A percentile compares a stretch with the other conserved stretches of the same genome.
Conservation (phyloP, 2,113 vertebrate species). For the Nerophis lumbriciformis region DNA sequence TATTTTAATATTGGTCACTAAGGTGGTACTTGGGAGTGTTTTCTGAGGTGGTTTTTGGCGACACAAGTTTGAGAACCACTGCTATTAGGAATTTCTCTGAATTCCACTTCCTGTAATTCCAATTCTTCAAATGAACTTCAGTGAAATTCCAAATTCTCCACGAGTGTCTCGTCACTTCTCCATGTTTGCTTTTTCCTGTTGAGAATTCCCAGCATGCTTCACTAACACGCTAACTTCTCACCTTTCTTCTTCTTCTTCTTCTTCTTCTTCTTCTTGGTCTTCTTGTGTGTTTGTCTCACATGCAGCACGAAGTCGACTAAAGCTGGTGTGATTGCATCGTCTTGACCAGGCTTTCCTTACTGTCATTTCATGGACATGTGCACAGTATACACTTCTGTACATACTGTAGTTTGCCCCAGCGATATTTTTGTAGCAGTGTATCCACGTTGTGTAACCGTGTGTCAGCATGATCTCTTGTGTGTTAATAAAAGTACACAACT, state of each 20-base stretch:
- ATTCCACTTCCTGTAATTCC: no score
- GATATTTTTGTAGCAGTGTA: constrained; percentile 43
- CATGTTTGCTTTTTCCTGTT: no score
- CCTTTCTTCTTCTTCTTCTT: constrained; percentile 1
- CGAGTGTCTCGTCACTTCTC: no score
- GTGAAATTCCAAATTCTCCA: no score
- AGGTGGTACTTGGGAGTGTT: no score
- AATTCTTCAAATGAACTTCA: no score
- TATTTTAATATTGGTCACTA: no score
- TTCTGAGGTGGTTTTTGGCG: no score
- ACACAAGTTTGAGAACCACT: no score
- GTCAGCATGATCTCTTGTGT: constrained; percentile 22
- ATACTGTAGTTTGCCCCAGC: neutral
- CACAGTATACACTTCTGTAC: no score
- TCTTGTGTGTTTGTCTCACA: constrained; percentile 61
- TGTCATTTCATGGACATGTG: no score
- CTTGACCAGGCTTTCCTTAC: neutral
- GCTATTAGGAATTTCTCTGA: no score
- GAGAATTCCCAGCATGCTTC: neutral
- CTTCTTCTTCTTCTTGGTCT: constrained; percentile 15
- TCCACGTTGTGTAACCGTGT: neutral
- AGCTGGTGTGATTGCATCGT: neutral
- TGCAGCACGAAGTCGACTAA: constrained; percentile 85
- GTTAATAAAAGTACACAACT: constrained; percentile 23
- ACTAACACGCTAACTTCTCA: neutral